Conservation (phyloP, 64 coral and sea anemone species). For the Montipora efflorescens region DNA sequence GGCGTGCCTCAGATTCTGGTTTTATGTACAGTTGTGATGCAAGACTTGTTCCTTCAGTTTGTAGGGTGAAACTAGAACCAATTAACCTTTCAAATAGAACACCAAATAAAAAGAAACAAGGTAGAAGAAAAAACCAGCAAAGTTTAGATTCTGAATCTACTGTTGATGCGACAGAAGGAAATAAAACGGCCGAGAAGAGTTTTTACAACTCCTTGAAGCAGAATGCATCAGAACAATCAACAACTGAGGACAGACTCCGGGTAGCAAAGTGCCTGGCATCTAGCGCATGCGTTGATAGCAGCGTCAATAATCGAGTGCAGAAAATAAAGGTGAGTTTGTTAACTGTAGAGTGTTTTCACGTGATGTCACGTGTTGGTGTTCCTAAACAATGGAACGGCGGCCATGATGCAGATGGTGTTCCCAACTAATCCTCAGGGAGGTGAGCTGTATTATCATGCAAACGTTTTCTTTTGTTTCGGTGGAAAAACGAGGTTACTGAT, state of each 20-base stretch:
- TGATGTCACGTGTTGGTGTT: too few relatives aligned
- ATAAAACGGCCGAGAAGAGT: background rate
- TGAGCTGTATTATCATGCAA: too few relatives aligned
- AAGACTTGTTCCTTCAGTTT: background rate
- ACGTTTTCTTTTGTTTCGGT: too few relatives aligned
- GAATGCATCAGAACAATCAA: background rate
- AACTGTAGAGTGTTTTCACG: background rate
- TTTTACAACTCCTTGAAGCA: background rate
- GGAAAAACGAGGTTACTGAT: too few relatives aligned
- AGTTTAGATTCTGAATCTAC: background rate
- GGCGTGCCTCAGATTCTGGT: background rate
- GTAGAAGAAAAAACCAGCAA: background rate
- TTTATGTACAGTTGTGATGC: background rate
- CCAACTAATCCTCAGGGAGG: too few relatives aligned
- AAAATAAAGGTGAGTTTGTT: conserved; percentile 71
- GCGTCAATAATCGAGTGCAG: conserved; percentile 78
- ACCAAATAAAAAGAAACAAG: background rate
- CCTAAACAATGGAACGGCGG: too few relatives aligned
- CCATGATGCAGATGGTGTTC: too few relatives aligned
- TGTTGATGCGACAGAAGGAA: background rate
- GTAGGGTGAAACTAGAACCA: conserved; percentile 6
- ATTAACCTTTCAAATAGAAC: conserved; percentile 4
- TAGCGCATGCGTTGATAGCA: conserved; percentile 80
- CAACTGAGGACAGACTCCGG: conserved; percentile 65
- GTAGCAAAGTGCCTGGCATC: conserved; percentile 76